These are phyloP conservation scores for Caenorhabditis imperialis DNA, from an alignment of 2,888 invertebrate genomes.

Conservation along the genomic window DNA sequence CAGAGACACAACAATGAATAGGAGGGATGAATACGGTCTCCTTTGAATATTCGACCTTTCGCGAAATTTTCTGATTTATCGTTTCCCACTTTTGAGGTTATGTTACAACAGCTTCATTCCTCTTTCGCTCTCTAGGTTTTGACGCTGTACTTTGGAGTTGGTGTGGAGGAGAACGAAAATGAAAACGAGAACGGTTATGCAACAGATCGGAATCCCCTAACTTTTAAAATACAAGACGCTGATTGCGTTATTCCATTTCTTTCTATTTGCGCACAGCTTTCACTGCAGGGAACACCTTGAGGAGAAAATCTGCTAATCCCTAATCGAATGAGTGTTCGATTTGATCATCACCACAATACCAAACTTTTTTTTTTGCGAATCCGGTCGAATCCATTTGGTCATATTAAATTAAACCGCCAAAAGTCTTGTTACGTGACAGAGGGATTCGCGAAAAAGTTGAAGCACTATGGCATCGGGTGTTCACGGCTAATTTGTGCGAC, in stretches of 20 bases:
- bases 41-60: slow-evolving; percentile 56
- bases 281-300: slow-evolving; percentile 29
- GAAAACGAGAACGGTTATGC: slow-evolving; percentile 17
- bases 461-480: slow-evolving; percentile 48
- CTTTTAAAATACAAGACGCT: slow-evolving; percentile 14
- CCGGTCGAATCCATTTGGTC: slow-evolving; percentile 41
- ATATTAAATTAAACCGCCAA: slow-evolving; percentile 41
- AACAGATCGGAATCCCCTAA: too few relatives aligned
- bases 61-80: slow-evolving; percentile 48
- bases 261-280: too few relatives aligned
- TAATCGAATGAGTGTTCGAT: slow-evolving; percentile 49
- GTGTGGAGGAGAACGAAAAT: slow-evolving; percentile 3
- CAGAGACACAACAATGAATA: slow-evolving; percentile 40
- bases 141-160: neutral
- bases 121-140: slow-evolving; percentile 4
- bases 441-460: slow-evolving; percentile 13
- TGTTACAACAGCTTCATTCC: slow-evolving; percentile 48
- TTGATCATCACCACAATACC: slow-evolving; percentile 24
- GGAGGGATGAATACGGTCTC: too few relatives aligned
- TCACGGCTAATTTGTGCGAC: slow-evolving; percentile 48
- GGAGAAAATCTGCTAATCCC: slow-evolving; percentile 44
- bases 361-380: slow-evolving; percentile 33
- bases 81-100: slow-evolving; percentile 48
- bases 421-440: slow-evolving; percentile 39
- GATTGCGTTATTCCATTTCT: slow-evolving; percentile 45